Percentiles rank a stretch among this genome's conserved stretches.
Conservation (phyloP, 2,113 vertebrate genomes). For the Bufo gargarizans region DNA sequence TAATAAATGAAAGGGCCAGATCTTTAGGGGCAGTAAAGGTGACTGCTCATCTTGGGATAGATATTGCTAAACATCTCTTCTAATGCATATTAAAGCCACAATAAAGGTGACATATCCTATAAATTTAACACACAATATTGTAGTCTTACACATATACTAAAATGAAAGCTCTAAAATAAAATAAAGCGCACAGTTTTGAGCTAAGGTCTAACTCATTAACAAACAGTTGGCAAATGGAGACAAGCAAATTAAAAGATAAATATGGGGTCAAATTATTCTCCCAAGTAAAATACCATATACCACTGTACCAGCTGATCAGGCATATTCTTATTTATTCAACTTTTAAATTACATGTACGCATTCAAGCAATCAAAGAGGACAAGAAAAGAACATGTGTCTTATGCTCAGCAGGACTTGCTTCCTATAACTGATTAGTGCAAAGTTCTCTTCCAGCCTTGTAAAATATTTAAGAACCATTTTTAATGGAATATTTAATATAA, state of each 20-base stretch:
- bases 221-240: not conserved
- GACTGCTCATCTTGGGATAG: constrained; percentile 18
- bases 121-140: not conserved
- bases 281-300: not conserved
- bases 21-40: constrained; percentile 31
- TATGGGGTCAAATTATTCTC: not conserved
- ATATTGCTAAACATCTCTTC: constrained; percentile 17
- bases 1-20: constrained; percentile 47
- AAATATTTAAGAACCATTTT: not conserved
- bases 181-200: not conserved
- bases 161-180: not conserved
- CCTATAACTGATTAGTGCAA: not conserved
- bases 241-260: not conserved
- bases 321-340: not conserved
- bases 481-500: not conserved
- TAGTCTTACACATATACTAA: not conserved
- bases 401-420: not conserved
- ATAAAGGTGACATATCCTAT: not conserved
- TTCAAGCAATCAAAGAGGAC: not conserved
- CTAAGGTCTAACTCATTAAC: not conserved
- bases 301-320: not conserved
- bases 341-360: not conserved
- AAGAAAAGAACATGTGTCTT: not conserved
- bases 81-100: constrained; percentile 25
- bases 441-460: not conserved